Evolutionary conservation across 2,888 invertebrate species (phyloP), one percentile per base, ranked within the genome.

Genomic region (Anaspis maculata): DNA sequence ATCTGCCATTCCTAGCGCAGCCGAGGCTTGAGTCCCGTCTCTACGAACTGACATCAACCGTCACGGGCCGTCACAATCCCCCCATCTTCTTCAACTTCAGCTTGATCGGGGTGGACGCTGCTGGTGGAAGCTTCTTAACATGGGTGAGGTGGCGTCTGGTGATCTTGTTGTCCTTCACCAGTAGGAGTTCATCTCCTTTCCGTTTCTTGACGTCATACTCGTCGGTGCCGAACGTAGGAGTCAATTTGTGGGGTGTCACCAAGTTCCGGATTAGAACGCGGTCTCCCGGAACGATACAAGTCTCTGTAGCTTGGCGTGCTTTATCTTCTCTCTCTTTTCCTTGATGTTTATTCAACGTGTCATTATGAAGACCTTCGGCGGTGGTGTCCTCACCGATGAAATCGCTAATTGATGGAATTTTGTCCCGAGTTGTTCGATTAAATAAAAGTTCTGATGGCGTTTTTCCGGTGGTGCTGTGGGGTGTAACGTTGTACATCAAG

Each of bases 391-490:
- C 27, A 3, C 5, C 6, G 3, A 25, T 22, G 2, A 46, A 5
- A 15, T 45, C 42, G 5, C 4, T 7, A 10, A 43, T 33, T 2
- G 44, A 43, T 12, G 46, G 48, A 14, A 50, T 44, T 42, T 50
- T 51, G 23, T 51, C 45, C n/a, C 49, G 24, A 22, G 41, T 44
- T 9, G 33, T 39, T 13, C 44, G 12, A 1, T 21, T 25, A 27
- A 43, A 43, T 12, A 48, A 19, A 13, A 43, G 19, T 35, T 52
- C 37, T 3, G 50, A 36, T 13, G 54, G 54, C 3, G 49, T 33
- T 35, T 48, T 45, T n/a, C 42, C 42, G 13, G 54, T 54, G 13
- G 44, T 45, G 13, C 51, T 41, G 31, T 52, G 52, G 3, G 49
- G 52, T 11, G 54, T 46, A 10, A 35, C 36, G 28, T 45, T 45